phyloP scores from a whole-genome alignment of 1,140 invertebrate genomes.

The Ooceraea biroi region DNA sequence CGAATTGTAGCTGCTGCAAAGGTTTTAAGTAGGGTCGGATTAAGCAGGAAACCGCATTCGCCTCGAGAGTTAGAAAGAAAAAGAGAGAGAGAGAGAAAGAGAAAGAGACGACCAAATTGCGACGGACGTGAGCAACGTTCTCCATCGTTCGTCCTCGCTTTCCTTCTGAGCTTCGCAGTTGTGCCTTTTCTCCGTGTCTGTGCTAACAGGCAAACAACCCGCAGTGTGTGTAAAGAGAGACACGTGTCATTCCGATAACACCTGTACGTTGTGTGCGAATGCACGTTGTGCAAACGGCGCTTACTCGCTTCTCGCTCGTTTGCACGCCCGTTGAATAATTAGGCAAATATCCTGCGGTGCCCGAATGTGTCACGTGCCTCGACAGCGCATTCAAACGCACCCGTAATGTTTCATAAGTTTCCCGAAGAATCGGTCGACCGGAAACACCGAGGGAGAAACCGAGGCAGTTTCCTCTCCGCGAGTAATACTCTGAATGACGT shows the following conservation, averaged over 20 bases:
- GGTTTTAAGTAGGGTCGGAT: constrained; percentile 38
- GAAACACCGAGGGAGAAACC: neutral
- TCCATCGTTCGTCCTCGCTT: neutral
- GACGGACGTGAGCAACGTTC: neutral
- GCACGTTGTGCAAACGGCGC: neutral
- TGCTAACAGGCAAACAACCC: constrained; percentile 4
- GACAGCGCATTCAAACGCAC: neutral
- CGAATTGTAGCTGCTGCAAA: constrained; percentile 27
- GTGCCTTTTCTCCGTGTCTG: neutral
- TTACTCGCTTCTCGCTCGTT: constrained; percentile 7
- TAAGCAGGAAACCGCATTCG: constrained; percentile 42
- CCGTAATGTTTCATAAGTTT: neutral
- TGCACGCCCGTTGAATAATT: constrained; percentile 21
- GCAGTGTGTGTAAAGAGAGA: neutral
- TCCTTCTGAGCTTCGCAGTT: neutral
- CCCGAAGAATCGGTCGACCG: neutral
- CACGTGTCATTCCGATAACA: constrained; percentile 19
- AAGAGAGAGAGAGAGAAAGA: constrained; percentile 7
- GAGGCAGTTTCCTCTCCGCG: neutral
- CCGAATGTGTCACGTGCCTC: neutral
- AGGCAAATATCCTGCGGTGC: constrained; percentile 15
- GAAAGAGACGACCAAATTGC: neutral
- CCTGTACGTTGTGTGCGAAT: constrained; percentile 19
- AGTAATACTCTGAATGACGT: constrained; percentile 31
- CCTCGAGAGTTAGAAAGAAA: constrained; percentile 9